Conservation (phyloP, 1,140 invertebrate genomes). For the Lepidotrigona ventralis region DNA sequence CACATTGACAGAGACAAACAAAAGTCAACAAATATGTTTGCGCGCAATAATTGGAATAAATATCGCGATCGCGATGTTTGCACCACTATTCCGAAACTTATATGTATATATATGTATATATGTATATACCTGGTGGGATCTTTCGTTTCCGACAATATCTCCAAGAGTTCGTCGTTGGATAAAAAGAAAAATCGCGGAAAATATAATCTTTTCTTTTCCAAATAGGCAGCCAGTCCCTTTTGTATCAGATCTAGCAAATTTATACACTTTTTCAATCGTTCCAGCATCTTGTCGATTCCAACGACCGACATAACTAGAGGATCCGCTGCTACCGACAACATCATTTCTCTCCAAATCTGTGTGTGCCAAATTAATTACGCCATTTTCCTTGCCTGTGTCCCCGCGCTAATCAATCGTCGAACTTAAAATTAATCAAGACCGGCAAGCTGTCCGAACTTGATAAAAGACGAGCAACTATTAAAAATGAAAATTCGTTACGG, state of each 20-base stretch:
- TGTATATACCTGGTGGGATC: slow-evolving; percentile 96
- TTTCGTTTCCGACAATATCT: slow-evolving; percentile 98
- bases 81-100: not conserved
- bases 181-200: slow-evolving; percentile 99
- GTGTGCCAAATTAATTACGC: not conserved
- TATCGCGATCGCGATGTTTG: too few relatives aligned
- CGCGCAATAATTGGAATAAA: too few relatives aligned
- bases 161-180: slow-evolving; percentile 97
- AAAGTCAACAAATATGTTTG: too few relatives aligned
- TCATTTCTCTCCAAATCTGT: slow-evolving; percentile 95
- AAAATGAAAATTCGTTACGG: not conserved
- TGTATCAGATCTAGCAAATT: slow-evolving; percentile 93
- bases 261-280: slow-evolving; percentile 94
- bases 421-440: not conserved
- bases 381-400: not conserved
- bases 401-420: too few relatives aligned
- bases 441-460: too few relatives aligned
- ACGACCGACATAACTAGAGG: slow-evolving; percentile 91
- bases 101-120: too few relatives aligned
- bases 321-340: slow-evolving; percentile 91
- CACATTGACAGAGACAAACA: not conserved
- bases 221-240: slow-evolving; percentile 94
- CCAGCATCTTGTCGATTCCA: slow-evolving; percentile 96
- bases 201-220: slow-evolving; percentile 96
- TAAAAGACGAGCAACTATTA: not conserved